A percentile compares a stretch with the other conserved stretches of the same genome.
Evolutionary conservation across 2,888 invertebrate species (phyloP).

Genomic region (Alloscopus bannaensis): DNA sequence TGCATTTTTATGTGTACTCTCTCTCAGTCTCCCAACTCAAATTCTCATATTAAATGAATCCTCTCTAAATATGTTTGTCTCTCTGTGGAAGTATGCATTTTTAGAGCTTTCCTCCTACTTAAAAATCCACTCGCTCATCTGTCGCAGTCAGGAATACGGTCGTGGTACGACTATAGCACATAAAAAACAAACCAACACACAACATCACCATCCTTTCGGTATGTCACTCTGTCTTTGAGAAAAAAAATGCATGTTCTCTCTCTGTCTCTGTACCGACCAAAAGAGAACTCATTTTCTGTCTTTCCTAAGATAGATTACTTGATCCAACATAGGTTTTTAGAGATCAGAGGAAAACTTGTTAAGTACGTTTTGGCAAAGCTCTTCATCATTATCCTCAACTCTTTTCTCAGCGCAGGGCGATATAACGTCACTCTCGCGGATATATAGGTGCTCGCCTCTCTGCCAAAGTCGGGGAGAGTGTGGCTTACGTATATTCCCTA

Average conservation of each 20-base stretch:
- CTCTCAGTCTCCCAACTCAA: no score
- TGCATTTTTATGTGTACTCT: no score
- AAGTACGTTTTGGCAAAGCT: slow-evolving; percentile 30
- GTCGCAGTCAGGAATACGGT: slow-evolving; percentile 30
- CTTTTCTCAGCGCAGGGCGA: no score
- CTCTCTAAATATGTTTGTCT: no score
- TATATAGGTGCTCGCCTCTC: no score
- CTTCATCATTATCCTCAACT: slow-evolving; percentile 19
- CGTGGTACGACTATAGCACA: no score
- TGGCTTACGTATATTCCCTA: neutral
- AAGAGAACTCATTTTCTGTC: slow-evolving; percentile 27
- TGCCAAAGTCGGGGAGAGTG: no score
- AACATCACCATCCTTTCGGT: slow-evolving; percentile 8
- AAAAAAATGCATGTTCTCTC: neutral
- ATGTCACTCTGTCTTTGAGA: slow-evolving; percentile 13
- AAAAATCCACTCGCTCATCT: slow-evolving; percentile 31
- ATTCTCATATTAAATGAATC: no score
- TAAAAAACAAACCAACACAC: no score
- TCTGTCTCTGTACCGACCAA: slow-evolving; percentile 7
- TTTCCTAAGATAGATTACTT: slow-evolving; percentile 25
- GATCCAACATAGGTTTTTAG: slow-evolving; percentile 6
- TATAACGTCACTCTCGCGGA: no score
- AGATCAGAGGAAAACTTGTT: slow-evolving; percentile 21
- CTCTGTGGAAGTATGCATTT: no score
- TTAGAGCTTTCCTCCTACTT: slow-evolving; percentile 35